Base-by-base conservation (phyloP, 1,140 invertebrate genomes). In the Hermetia illucens region DNA sequence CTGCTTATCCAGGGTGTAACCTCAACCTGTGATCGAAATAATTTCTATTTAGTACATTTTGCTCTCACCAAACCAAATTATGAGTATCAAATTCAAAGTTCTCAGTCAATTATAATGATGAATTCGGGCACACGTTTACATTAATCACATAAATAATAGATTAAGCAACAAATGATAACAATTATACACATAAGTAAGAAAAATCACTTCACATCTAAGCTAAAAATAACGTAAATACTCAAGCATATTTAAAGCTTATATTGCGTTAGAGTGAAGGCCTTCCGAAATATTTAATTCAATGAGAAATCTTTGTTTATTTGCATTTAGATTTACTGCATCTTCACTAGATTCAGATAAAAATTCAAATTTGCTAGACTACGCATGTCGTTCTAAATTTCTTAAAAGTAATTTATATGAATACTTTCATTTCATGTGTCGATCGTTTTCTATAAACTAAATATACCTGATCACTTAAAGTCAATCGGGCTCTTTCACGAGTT, bases 1-100 rank as follows among this genome's bases (percentile, higher is more conserved):
- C 84, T 90, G 22, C 88, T 92, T 42, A 93, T 80, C 92, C 93
- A 98, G 15, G 87, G 85, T 25, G 82, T 86, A 13, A 92, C 79
- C 62, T 95, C 89, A n/a, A 90, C 84, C 87, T 95, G 61, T 13
- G n/a, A 32, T 13, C 6, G 17, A 35, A 35, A 21, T 10, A 20
- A 19, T 35, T 35, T 35, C 21, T 18, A 13, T 35, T 17, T 9
- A 22, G 22, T 25, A 18, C 8, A 34, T 24, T 38, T 39, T 12
- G 31, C 13, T 15, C 5, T 15, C 5, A 32, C n/a, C 13, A 32
- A 13, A 32, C 13, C 17, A 6, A 6, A n/a, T 10, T 30, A 5
- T 30, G 17, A 30, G 13, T 25, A 25, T 25, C 8, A 8, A 30
- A 13, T 30, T 12, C 3, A 3, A 30, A 30, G 17, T 4, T 30